These are phyloP conservation scores for Scomber japonicus DNA, from an alignment of 2,113 vertebrate genomes.

Conservation along the genomic window DNA sequence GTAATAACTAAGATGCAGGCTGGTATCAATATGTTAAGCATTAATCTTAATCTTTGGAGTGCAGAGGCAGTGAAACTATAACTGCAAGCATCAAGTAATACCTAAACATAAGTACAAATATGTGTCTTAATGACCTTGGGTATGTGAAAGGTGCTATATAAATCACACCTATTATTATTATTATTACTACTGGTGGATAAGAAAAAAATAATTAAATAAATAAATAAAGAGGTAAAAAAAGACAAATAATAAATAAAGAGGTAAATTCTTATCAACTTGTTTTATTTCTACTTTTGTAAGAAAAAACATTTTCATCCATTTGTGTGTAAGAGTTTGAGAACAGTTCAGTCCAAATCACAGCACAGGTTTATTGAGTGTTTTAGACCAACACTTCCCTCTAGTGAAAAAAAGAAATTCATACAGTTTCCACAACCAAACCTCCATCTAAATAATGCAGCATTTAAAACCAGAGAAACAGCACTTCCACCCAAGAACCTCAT, in stretches of 20 bases:
- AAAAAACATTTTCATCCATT: constrained; percentile 16
- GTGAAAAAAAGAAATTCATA: constrained; percentile 56
- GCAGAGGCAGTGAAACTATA: background rate
- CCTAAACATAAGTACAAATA: background rate
- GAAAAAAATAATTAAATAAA: background rate
- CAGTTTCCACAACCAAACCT: constrained; percentile 27
- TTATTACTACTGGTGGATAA: background rate
- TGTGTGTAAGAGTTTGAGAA: constrained; percentile 27
- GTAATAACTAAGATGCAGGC: constrained; percentile 29
- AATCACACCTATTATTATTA: no score
- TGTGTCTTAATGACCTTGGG: background rate
- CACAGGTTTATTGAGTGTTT: constrained; percentile 45
- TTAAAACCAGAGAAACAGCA: constrained; percentile 40
- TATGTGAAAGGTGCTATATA: no score
- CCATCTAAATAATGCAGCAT: constrained; percentile 19
- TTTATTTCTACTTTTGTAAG: constrained; percentile 33
- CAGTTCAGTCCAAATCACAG: constrained; percentile 29
- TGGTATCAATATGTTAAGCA: constrained; percentile 16
- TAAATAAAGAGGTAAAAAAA: background rate
- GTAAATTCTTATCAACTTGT: background rate
- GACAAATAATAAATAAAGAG: constrained; percentile 38
- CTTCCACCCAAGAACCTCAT: background rate
- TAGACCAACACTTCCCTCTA: constrained; percentile 77
- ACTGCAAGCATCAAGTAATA: background rate
- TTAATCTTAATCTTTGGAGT: background rate